Percentiles rank a stretch among this genome's conserved stretches.
phyloP scores from a whole-genome alignment of 2,113 vertebrate species.

The Petrocephalus microphthalmus region DNA sequence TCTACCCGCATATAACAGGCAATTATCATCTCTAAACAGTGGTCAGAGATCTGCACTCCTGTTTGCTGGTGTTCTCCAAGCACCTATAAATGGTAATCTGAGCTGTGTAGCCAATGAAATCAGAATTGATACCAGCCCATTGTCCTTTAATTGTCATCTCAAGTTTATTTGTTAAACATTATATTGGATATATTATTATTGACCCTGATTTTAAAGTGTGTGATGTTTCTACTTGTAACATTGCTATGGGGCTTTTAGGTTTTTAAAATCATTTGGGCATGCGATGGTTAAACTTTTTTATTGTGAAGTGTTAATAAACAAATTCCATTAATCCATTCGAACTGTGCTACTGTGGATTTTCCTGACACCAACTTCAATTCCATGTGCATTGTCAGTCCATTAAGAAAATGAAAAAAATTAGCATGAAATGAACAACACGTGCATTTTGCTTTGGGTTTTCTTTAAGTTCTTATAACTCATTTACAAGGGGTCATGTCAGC shows the following conservation, averaged over 20 bases:
- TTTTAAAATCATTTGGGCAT: not conserved
- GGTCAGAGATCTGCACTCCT: slow-evolving; percentile 16
- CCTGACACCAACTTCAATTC: not conserved
- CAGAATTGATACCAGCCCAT: not conserved
- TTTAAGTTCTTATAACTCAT: not conserved
- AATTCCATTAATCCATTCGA: too few relatives aligned
- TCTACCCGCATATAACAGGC: slow-evolving; percentile 16
- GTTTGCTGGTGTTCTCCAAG: not conserved
- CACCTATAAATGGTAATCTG: not conserved
- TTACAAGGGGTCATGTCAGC: not conserved
- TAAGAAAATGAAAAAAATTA: not conserved
- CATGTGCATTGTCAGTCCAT: not conserved
- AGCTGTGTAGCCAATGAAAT: not conserved
- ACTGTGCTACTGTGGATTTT: not conserved
- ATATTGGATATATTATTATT: not conserved
- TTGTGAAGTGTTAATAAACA: not conserved
- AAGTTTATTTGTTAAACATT: not conserved
- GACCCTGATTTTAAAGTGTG: not conserved
- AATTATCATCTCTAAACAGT: slow-evolving; percentile 30
- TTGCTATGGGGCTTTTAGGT: not conserved
- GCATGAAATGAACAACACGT: not conserved
- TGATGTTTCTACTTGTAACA: not conserved
- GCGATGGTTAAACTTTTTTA: not conserved
- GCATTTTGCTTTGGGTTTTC: not conserved
- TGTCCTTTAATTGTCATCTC: not conserved